Base-by-base conservation (phyloP, 1,140 invertebrate genomes). In the Drosophila sulfurigaster region DNA sequence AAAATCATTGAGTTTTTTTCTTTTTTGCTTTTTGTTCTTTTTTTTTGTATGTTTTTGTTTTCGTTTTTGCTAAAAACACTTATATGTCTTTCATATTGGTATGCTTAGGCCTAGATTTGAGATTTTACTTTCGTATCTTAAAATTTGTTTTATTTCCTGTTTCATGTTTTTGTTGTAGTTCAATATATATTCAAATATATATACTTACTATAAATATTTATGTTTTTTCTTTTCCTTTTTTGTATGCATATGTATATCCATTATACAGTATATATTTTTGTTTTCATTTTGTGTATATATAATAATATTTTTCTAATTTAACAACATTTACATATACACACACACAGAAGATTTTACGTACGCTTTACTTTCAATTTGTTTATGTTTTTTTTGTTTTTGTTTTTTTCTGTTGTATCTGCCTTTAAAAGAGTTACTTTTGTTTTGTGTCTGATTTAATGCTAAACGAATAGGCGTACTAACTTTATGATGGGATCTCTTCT, bases 261-360 rank as follows among this genome's bases (percentile, higher is more conserved):
- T 72, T 59, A 74, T 74, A 43, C 38, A 52, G 59, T 82, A 66
- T 59, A 54, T 73, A 67, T 28, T 48, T 63, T 48, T 63, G 35
- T 25, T 25, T 68, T 72, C 52, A 70, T 82, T 70, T 62, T 68
- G 77, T 75, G 71, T 88, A 81, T 83, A 83, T 88, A 87, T 89
- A 85, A 49, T 49, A 49, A 52, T 52, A 35, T 88, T 88, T 82
- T 69, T 75, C 86, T 89, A 91, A 59, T 70, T 87, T 91, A 87
- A 88, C 80, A 91, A 91, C 89, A 89, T 88, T 91, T 81, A 88
- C 82, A 88, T 83, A 77, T 89, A 90, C 81, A 89, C 79, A 89
- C 83, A 88, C 81, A 83, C 81, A 89, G 68, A 73, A 66, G 71
- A 69, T 73, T 80, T 88, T 78, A 78, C 78, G 77, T 77, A 91